These are phyloP conservation scores for Catagonus wagneri DNA, from an alignment of 2,113 vertebrate genomes.

Conservation along the genomic window DNA sequence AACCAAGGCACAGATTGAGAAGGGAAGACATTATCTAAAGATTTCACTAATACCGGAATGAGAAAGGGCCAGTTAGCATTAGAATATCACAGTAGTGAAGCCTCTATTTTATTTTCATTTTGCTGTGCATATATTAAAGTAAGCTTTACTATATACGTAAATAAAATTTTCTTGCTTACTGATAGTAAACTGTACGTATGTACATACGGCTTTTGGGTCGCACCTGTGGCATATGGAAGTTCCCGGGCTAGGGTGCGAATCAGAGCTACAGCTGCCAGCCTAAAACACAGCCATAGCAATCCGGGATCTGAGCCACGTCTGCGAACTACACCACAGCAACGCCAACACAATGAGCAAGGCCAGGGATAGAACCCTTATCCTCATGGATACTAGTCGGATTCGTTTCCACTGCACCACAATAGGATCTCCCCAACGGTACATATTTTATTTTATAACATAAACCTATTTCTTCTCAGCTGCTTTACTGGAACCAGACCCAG, in stretches of 20 bases:
- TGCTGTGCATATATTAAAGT: not conserved
- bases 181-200: not conserved
- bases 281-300: no score
- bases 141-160: not conserved
- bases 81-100: not conserved
- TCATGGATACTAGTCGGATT: no score
- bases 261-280: no score
- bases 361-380: no score
- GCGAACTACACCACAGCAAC: no score
- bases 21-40: not conserved
- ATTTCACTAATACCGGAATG: not conserved
- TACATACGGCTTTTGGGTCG: no score
- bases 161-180: not conserved
- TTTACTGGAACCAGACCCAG: not conserved
- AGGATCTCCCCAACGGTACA: not conserved
- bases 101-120: conserved; percentile 26
- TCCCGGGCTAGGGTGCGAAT: no score
- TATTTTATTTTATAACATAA: conserved; percentile 15
- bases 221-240: no score
- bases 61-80: not conserved
- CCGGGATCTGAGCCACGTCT: no score
- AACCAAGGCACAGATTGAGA: not conserved
- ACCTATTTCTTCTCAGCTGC: not conserved
- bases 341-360: no score
- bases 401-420: no score